Evolutionary conservation across 1,140 invertebrate genomes (phyloP), one percentile per base, ranked within the genome.

Genomic region (Oppia nitens): DNA sequence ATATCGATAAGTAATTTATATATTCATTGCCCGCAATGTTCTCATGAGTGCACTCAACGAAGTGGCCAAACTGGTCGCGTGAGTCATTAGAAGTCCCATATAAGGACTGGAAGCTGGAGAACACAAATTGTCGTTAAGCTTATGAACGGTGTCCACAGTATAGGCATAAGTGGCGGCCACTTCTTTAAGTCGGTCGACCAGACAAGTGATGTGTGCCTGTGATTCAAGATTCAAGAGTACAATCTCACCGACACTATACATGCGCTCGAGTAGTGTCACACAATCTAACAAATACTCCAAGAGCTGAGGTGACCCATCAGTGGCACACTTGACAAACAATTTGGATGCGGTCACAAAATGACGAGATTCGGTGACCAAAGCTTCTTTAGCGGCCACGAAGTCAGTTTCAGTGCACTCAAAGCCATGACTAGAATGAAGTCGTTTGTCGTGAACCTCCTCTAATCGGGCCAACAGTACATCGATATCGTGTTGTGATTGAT

Each of bases 311-410:
- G 72, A 68, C 11, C 71, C 69, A 56, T 82, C 76, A 0, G 82
- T 85, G 66, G 85, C 80, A 51, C 82, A 80, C 50, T 85, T 83
- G 14, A 91, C 86, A 60, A 92, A 75, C 45, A 83, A 73, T 63
- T 90, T 86, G 9, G 85, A 87, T 26, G 85, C 81, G 0, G 83
- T 85, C 40, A 90, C 85, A 65, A 90, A 78, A 11, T 83, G 80
- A 53, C 86, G 75, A 0, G 85, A 83, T 69, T 87, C 83, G 28
- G 78, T 75, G 0, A 83, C 83, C n/a, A 91, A 71, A 64, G 82
- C 79, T 60, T 86, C 84, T 66, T 82, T 80, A 3, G 83, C 82
- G 14, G 82, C 59, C 9, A 47, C 29, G 26, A 55, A 25, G 6
- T 25, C 21, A 51, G 6, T 51, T 6, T 23, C 21, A 9, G 4